Evolutionary conservation across 2,113 vertebrate genomes (phyloP), one percentile per base, ranked within the genome.

Genomic region (Vireo altiloquus): DNA sequence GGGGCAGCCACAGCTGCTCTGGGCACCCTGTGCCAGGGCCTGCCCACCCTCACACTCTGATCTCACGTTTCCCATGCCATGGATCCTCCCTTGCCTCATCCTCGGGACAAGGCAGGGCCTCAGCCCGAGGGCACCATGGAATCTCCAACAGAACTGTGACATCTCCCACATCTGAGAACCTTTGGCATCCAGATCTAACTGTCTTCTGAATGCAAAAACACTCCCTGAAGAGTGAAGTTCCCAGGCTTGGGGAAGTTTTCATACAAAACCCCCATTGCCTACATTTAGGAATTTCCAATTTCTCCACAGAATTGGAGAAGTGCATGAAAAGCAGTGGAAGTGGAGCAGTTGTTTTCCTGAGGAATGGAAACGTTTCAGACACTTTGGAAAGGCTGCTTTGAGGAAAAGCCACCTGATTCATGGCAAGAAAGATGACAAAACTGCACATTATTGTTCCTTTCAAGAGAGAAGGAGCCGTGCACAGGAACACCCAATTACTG

Each of bases 31-130:
- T 25, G 40, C 63, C 63, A 65, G 65, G 44, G 24, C 37, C 37
- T 70, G 5, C 15, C 31, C 56, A 3, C 33, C 31, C 80, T 31
- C 80, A 42, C 9, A 11, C 78, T 19, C 42, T 2, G 1, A 10
- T 7, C 82, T 39, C 52, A 7, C 42, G 0, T 21, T 15, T 24
- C 30, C 28, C 13, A 1, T 2, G 3, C 23, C 76, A 30, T 7
- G 0, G 15, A 22, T 7, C 18, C 50, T 37, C 30, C 31, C 8
- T 9, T 1, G 0, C 1, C 88, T 11, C 10, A 16, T 7, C 44
- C 59, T 28, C 2, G 6, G 53, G 31, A 20, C 33, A 53, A 31
- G 15, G 63, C 0, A 1, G 40, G 2, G 12, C 23, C 5, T 23
- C 10, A 21, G 3, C 25, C 54, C 0, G 4, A 4, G 8, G 28